phyloP scores from a whole-genome alignment of 2,888 invertebrate genomes.

The Lithophane socia region DNA sequence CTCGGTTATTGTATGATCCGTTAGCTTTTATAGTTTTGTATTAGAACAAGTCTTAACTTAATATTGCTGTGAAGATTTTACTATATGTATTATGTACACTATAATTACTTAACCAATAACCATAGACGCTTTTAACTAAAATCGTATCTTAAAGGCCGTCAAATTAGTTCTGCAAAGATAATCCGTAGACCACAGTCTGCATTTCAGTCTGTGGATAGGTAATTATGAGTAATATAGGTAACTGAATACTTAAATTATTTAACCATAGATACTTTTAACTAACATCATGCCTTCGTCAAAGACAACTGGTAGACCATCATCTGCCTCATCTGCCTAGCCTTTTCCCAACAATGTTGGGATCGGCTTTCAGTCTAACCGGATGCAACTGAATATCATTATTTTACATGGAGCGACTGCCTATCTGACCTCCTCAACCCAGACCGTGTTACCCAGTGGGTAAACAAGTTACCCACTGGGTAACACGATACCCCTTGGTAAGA shows the following conservation, averaged over 20 bases:
- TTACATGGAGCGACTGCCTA: too few relatives aligned
- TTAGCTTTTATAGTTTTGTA: slow-evolving; percentile 22
- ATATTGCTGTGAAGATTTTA: slow-evolving; percentile 6
- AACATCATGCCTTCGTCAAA: neutral
- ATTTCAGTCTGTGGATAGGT: neutral
- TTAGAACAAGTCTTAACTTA: slow-evolving; percentile 1
- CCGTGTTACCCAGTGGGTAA: too few relatives aligned
- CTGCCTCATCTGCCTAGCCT: too few relatives aligned
- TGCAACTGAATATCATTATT: too few relatives aligned
- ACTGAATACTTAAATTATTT: slow-evolving; percentile 7
- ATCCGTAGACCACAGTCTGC: neutral
- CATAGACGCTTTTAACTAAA: neutral
- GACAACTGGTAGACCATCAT: neutral
- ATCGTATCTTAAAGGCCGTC: too few relatives aligned
- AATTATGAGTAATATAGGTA: neutral
- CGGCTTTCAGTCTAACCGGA: too few relatives aligned
- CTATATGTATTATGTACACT: neutral
- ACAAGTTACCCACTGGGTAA: too few relatives aligned
- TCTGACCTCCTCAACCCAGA: too few relatives aligned
- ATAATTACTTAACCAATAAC: slow-evolving; percentile 6
- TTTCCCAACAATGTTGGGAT: too few relatives aligned
- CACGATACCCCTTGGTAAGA: too few relatives aligned
- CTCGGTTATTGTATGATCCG: slow-evolving; percentile 24
- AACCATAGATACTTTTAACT: neutral
- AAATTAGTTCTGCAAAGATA: neutral